Evolutionary conservation across 92 coral and sea anemone genomes (phyloP), one percentile per base, ranked within the genome.

Genomic region (Heteractis magnifica): DNA sequence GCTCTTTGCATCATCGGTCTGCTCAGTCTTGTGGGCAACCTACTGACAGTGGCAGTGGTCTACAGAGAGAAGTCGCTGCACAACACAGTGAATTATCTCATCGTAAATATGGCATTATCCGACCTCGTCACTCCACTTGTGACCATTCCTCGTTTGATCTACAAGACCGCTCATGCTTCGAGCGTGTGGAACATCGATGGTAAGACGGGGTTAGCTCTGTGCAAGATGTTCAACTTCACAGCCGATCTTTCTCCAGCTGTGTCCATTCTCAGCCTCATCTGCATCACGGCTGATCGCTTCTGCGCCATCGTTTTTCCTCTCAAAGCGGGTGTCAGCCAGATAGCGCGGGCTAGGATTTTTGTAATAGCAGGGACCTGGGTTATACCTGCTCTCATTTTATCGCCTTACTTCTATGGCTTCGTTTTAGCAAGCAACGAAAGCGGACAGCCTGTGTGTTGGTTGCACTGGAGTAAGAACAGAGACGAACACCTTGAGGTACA

Each of bases 61-160:
- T 77, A 71, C 79, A 26, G 88, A 52, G 88, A 85, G 52, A 85
- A 55, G 34, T 60, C 81, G 10, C 83, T 85, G 6, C 82, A 79
- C 77, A 85, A 85, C 53, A 85, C 88, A 7, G 88, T 85, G 14
- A 85, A 85, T 49, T 76, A 76, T 62, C 83, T 85, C 53, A 78
- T 85, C 51, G 83, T 85, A 3, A 85, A 85, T 64, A 85, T 85
- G 88, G 83, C 88, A 10, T 6, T 78, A 3, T 74, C 81, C 56
- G 88, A 85, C 59, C 88, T 85, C 41, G 60, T 85, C 23, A 78
- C 56, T 15, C 88, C 88, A 3, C 20, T 78, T 8, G 21, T 77
- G 9, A 53, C 55, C 14, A 60, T 78, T 4, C 86, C 86, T 13
- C 50, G 79, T 8, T 21, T 6, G 4, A 71, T 85, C 72, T 74